Evolutionary conservation across 1,140 invertebrate species (phyloP), one percentile per base, ranked within the genome.

Genomic region (Leptopilina clavipes): DNA sequence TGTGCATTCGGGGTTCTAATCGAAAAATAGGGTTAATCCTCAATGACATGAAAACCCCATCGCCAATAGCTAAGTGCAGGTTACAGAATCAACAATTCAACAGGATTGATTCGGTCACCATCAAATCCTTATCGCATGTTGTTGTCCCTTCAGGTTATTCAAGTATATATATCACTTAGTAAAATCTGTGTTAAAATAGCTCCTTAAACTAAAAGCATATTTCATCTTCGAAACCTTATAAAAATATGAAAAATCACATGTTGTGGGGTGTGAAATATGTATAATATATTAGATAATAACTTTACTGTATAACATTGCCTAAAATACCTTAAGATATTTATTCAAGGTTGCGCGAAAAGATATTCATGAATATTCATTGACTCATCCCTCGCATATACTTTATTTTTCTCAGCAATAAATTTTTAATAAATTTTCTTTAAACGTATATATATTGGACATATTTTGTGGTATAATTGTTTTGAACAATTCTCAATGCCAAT

Each of bases 61-160:
- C 59, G 22, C 12, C 11, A 52, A n/a, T 31, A 59, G 56, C 12
- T 31, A 22, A 65, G 59, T 65, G 59, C 59, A 31, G 25, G 25
- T 65, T 31, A 19, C 59, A 65, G 14, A 65, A 65, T 65, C 59
- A 65, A 65, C 25, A 65, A 65, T 31, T 65, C 25, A 65, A n/a
- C 59, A 65, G 59, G 59, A 65, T 65, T 65, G 22, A 31, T 65
- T 65, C 25, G 59, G 59, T 65, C 59, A 65, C 59, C 14, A n/a
- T 65, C 9, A 65, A 65, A 37, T 65, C 59, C 59, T 65, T 25
- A 31, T 31, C 12, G 22, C 6, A 31, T 65, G 22, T 37, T 65
- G 59, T 65, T 65, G 19, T 65, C 59, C 12, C 25, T 65, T 14
- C 59, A 22, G 59, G 59, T 65, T 65, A 65, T 65, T 65, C 9